Evolutionary conservation across 2,113 vertebrate genomes (phyloP).

Genomic region (Tringa solitaria): DNA sequence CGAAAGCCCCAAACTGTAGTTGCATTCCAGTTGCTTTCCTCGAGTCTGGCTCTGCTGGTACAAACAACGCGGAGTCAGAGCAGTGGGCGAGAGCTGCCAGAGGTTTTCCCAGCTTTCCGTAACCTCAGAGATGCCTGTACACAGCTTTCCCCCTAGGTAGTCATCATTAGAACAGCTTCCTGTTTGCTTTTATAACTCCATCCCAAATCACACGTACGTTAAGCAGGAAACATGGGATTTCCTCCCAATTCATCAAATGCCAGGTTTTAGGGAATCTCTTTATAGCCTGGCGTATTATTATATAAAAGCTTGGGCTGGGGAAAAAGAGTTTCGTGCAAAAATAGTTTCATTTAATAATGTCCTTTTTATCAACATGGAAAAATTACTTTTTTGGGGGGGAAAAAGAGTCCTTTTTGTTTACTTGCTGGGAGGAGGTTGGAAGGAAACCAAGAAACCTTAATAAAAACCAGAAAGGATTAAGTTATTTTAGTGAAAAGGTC

Average conservation of each 20-base stretch:
- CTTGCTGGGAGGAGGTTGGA: neutral
- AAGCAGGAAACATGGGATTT: conserved; percentile 22
- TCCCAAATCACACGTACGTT: neutral
- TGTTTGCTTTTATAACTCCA: conserved; percentile 5
- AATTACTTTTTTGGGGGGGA: neutral
- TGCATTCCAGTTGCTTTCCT: neutral
- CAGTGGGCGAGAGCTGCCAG: neutral
- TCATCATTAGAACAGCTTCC: neutral
- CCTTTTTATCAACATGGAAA: neutral
- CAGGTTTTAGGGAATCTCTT: neutral
- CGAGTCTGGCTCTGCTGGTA: neutral
- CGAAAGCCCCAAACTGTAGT: neutral
- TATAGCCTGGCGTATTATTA: neutral
- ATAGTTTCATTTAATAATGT: neutral
- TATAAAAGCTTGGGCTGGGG: neutral
- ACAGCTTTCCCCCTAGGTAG: neutral
- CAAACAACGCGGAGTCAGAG: neutral
- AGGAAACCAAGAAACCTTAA: neutral
- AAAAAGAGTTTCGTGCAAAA: neutral
- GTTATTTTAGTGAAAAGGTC: neutral
- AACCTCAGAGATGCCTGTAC: neutral
- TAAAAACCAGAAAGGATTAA: neutral
- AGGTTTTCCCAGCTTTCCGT: neutral
- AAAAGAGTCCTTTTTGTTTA: neutral
- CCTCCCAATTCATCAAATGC: neutral